Conservation (phyloP, 1,140 invertebrate species). For the Zaprionus vittiger region DNA sequence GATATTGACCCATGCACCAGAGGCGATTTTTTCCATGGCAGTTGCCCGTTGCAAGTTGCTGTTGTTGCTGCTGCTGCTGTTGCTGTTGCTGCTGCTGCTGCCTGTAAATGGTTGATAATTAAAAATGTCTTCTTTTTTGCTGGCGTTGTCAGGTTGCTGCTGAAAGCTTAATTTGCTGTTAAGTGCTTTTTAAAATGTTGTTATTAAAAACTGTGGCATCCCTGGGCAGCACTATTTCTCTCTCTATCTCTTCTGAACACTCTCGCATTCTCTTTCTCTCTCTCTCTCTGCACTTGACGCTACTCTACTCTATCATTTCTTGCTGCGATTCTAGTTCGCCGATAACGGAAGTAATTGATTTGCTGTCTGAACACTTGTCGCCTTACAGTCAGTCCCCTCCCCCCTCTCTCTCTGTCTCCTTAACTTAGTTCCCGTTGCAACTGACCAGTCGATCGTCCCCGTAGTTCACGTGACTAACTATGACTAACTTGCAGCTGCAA, state of each 20-base stretch:
- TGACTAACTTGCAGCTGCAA: slow-evolving; percentile 14
- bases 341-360: slow-evolving; percentile 69
- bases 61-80: slow-evolving; percentile 17
- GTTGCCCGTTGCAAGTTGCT: slow-evolving; percentile 19
- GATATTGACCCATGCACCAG: slow-evolving; percentile 83
- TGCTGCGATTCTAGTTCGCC: slow-evolving; percentile 16
- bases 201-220: slow-evolving; percentile 56
- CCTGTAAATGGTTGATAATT: slow-evolving; percentile 69
- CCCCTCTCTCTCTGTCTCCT: neutral
- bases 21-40: slow-evolving; percentile 51
- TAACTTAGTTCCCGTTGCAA: slow-evolving; percentile 5
- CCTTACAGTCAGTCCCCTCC: neutral
- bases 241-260: neutral
- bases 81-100: slow-evolving; percentile 29
- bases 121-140: slow-evolving; percentile 74
- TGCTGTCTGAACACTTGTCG: slow-evolving; percentile 33
- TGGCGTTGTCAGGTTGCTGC: slow-evolving; percentile 44
- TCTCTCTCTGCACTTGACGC: neutral
- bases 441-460: slow-evolving; percentile 2
- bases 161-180: slow-evolving; percentile 78
- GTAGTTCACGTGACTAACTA: slow-evolving; percentile 16
- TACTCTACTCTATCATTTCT: slow-evolving; percentile 45
- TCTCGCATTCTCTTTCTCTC: neutral
- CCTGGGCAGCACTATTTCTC: neutral
- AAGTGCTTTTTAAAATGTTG: slow-evolving; percentile 74